These are phyloP conservation scores for Limnephilus rhombicus DNA, from an alignment of 2,888 invertebrate species.

Conservation along the genomic window DNA sequence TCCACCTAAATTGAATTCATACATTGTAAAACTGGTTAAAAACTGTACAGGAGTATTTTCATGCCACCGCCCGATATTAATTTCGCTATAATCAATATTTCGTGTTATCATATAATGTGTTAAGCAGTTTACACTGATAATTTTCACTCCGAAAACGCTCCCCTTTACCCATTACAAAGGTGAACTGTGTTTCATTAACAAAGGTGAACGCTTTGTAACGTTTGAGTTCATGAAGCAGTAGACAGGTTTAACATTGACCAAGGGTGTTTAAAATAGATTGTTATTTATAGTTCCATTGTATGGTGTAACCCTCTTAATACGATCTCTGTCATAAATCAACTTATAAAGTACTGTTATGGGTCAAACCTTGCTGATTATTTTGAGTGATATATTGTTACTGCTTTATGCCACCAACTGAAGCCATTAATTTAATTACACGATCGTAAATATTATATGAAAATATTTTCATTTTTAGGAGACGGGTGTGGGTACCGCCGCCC, in stretches of 20 bases:
- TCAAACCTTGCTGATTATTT: neutral
- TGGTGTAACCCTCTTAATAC: neutral
- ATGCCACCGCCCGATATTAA: neutral
- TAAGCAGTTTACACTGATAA: neutral
- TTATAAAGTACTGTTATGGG: neutral
- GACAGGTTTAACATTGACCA: neutral
- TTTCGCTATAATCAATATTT: neutral
- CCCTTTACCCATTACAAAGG: neutral
- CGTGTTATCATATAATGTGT: neutral
- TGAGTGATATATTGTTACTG: neutral
- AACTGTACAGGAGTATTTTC: neutral
- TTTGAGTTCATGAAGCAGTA: neutral
- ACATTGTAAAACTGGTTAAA: neutral
- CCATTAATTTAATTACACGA: neutral
- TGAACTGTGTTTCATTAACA: neutral
- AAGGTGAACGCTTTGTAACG: neutral
- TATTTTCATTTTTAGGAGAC: no score
- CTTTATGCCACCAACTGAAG: neutral
- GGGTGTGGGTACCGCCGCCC: no score
- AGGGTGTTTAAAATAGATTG: neutral
- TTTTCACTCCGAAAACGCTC: neutral
- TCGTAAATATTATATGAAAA: no score
- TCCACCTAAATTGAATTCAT: neutral
- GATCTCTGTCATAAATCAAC: neutral
- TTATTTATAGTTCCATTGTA: neutral